A percentile compares a stretch with the other conserved stretches of the same genome.
Evolutionary conservation across 2,113 vertebrate genomes (phyloP).

Genomic region (Phrynosoma blainvillii): DNA sequence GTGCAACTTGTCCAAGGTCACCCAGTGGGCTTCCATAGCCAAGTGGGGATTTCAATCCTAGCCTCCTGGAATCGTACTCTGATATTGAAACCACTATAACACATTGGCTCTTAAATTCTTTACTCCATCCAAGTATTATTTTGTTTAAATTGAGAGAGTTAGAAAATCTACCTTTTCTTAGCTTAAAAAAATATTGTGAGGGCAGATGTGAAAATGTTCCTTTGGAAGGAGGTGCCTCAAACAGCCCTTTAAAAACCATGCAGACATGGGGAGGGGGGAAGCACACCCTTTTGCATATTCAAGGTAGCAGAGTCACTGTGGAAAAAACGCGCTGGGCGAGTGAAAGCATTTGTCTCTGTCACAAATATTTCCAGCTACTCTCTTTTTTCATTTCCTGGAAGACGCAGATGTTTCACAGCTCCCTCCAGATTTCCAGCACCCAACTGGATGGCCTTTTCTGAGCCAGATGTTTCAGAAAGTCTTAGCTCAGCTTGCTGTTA

Average conservation of each 20-base stretch:
- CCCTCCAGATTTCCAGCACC: background rate
- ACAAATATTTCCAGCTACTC: background rate
- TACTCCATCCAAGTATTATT: background rate
- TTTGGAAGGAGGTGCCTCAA: background rate
- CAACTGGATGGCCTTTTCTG: background rate
- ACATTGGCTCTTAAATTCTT: background rate
- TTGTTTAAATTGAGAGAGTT: background rate
- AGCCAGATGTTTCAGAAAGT: slow-evolving; percentile 1
- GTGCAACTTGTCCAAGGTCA: too few species aligned
- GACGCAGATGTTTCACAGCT: background rate
- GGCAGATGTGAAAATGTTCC: background rate
- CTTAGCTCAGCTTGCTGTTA: background rate
- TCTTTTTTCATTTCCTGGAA: background rate
- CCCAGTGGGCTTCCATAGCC: too few species aligned
- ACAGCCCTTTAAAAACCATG: background rate
- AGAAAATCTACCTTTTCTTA: too few species aligned
- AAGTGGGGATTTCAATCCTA: too few species aligned
- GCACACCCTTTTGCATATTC: background rate
- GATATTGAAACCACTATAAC: too few species aligned
- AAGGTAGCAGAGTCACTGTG: background rate
- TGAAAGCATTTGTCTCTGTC: background rate
- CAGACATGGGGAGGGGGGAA: background rate
- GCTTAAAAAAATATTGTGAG: too few species aligned
- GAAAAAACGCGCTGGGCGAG: background rate
- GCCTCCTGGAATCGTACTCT: too few species aligned